Base-by-base conservation (phyloP, 2,797 vertebrate species). In the Cygnus olor region DNA sequence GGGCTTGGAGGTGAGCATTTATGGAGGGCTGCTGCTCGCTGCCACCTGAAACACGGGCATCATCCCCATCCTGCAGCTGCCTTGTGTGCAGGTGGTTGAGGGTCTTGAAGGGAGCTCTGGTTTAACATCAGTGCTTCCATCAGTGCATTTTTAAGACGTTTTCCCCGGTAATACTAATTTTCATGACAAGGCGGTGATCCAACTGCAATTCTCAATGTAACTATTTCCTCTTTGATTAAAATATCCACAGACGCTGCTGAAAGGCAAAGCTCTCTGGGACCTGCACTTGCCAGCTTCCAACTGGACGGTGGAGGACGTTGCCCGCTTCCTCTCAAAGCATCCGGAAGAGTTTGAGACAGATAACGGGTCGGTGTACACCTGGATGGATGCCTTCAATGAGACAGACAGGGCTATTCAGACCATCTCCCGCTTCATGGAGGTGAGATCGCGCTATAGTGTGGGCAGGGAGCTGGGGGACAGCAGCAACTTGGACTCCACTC, bases 361-460 rank as follows among this genome's bases (percentile, higher is more conserved):
- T 4, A 97, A 96, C 49, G 98, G 97, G 40, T 97, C 98, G 0
- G 93, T 93, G 9, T 99, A 99, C 72, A 99, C 99, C 40, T 99
- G 99, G 99, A 97, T 98, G 91, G 98, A 99, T 0, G 98, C 98
- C 76, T 99, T 99, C 97, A 99, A 99, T 21, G 99, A 99, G 97
- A 99, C 99, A 0, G 99, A 99, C 96, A 97, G 98, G 34, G 99
- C 99, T 89, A 97, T 99, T 89, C 98, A 98, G 89, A 99, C 98
- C 85, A 98, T 99, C 91, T 99, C 99, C 11, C 99, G 98, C 53
- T 99, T 99, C 96, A 99, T 99, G 99, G 99, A 99, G 98, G 99
- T 99, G 78, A 95, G 99, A 72, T 65, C 45, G 4, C 53, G 13
- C 42, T 79, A 5, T 11, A 4, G 3, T n/a, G 38, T 22, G 42